Evolutionary conservation across 2,888 invertebrate species (phyloP).

Genomic region (Drosophila meridiana): DNA sequence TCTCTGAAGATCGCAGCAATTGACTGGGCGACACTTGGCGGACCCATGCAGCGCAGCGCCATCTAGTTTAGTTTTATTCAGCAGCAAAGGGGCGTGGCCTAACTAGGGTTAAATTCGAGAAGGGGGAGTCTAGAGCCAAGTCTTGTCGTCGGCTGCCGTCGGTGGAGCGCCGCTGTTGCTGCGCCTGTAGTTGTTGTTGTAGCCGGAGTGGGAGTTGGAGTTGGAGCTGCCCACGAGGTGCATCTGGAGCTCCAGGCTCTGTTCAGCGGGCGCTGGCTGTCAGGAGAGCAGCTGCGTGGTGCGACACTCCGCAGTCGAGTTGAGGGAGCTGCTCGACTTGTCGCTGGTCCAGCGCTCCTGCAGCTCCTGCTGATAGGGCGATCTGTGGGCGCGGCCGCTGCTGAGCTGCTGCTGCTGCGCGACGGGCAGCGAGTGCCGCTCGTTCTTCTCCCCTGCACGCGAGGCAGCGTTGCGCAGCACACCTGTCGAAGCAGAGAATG

Average conservation of each 20-base stretch:
- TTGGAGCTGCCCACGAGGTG: conserved; percentile 48
- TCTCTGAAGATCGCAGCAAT: neutral
- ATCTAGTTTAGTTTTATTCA: neutral
- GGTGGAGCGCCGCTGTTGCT: conserved; percentile 35
- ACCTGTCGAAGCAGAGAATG: conserved; percentile 51
- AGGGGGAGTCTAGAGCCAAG: conserved; percentile 74
- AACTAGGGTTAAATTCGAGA: conserved; percentile 45
- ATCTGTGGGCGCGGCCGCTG: conserved; percentile 42
- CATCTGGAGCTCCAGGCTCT: conserved; percentile 58
- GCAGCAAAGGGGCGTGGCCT: no score
- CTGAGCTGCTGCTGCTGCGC: conserved; percentile 35
- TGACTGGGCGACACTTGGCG: no score
- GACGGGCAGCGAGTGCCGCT: conserved; percentile 67
- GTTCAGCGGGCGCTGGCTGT: conserved; percentile 45
- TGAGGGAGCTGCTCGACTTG: conserved; percentile 22
- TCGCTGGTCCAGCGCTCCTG: conserved; percentile 55
- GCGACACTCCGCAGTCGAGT: conserved; percentile 30
- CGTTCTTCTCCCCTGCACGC: conserved; percentile 35
- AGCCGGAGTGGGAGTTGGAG: conserved; percentile 8
- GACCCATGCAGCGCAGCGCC: conserved; percentile 1
- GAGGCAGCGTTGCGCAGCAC: conserved; percentile 74
- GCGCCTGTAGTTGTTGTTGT: conserved; percentile 68
- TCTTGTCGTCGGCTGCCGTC: conserved; percentile 69
- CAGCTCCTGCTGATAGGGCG: conserved; percentile 63
- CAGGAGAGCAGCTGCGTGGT: conserved; percentile 66